These are phyloP conservation scores for Mobula birostris DNA, from an alignment of 2,113 vertebrate species.

Conservation along the genomic window DNA sequence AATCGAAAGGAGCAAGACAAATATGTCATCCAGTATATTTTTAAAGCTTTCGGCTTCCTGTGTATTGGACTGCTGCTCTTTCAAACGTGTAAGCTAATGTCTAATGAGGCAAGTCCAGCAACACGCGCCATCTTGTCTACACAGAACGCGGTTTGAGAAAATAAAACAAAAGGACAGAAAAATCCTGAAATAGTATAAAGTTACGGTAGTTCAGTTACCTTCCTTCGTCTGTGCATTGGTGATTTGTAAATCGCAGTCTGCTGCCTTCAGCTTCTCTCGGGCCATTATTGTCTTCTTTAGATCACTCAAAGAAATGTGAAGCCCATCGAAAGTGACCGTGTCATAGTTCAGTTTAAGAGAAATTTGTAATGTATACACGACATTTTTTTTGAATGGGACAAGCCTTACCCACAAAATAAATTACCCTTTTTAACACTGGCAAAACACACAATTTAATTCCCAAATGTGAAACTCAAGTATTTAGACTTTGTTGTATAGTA, in stretches of 20 bases:
- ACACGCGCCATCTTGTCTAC: constrained; percentile 22
- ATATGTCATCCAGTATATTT: too few species aligned
- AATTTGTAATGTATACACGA: constrained; percentile 96
- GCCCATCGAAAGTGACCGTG: constrained; percentile 87
- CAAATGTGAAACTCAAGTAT: constrained; percentile 28
- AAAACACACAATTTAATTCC: constrained; percentile 36
- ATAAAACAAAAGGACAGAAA: constrained; percentile 14
- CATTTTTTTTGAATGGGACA: constrained; percentile 56
- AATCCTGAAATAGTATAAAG: not conserved
- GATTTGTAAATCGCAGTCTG: constrained; percentile 90
- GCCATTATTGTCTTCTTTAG: constrained; percentile 94
- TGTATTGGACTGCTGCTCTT: not conserved
- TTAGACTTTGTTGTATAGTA: constrained; percentile 22
- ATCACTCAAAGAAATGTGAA: constrained; percentile 82
- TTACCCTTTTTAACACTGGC: constrained; percentile 33
- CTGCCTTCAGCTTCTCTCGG: constrained; percentile 83
- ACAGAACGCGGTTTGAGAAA: not conserved
- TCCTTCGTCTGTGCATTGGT: constrained; percentile 91
- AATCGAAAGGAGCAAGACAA: not conserved
- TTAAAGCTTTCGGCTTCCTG: not conserved
- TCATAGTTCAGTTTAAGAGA: constrained; percentile 93
- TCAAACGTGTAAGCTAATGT: constrained; percentile 11
- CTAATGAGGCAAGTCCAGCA: not conserved
- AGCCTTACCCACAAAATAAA: constrained; percentile 36
- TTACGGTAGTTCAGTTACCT: constrained; percentile 57